These are phyloP conservation scores for Drosophila insularis DNA, from an alignment of 1,140 invertebrate genomes.

Conservation along the genomic window DNA sequence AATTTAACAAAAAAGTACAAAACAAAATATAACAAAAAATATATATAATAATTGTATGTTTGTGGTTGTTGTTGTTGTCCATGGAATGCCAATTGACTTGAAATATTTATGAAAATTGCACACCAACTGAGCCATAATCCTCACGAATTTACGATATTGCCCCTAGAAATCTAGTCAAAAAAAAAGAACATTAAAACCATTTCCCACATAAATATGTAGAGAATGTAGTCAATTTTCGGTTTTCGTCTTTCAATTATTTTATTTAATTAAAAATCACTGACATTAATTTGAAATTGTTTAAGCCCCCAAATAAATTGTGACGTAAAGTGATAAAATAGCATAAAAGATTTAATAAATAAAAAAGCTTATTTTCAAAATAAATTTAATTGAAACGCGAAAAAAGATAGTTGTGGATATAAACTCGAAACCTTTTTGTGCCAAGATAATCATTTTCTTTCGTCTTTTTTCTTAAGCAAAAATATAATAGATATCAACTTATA, in stretches of 20 bases:
- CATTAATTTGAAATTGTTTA: neutral
- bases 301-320: too few relatives aligned
- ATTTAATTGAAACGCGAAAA: too few relatives aligned
- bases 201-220: neutral
- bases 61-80: slow-evolving; percentile 4
- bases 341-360: too few relatives aligned
- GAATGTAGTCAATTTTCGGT: neutral
- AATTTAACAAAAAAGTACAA: neutral
- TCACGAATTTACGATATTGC: neutral
- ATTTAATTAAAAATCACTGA: slow-evolving; percentile 7
- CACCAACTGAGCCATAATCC: slow-evolving; percentile 3
- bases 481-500: too few relatives aligned
- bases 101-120: slow-evolving; percentile 7
- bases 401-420: too few relatives aligned
- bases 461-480: too few relatives aligned
- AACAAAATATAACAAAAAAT: neutral
- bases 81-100: slow-evolving; percentile 7
- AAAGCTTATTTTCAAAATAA: too few relatives aligned
- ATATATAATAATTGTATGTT: neutral
- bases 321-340: too few relatives aligned
- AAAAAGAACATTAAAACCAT: neutral
- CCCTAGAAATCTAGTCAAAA: neutral
- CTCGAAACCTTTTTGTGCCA: too few relatives aligned
- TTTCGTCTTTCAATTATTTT: slow-evolving; percentile 1
- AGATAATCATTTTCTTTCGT: too few relatives aligned